A percentile compares a stretch with the other conserved stretches of the same genome.
Conservation (phyloP, 2,113 vertebrate genomes). For the Myrmecobius fasciatus region DNA sequence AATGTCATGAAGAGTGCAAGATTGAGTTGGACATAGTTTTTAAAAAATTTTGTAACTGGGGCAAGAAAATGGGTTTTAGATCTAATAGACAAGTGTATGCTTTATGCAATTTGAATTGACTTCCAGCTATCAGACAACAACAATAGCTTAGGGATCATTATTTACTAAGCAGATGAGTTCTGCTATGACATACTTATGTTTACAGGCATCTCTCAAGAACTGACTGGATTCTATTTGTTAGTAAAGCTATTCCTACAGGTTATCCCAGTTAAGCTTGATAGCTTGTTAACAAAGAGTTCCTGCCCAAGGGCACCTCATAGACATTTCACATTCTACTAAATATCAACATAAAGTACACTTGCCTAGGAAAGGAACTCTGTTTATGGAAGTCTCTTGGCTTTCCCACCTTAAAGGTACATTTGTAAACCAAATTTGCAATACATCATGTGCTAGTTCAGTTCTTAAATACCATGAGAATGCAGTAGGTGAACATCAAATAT, state of each 20-base stretch:
- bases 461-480: conserved; percentile 20
- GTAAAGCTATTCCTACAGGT: conserved; percentile 53
- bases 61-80: conserved; percentile 45
- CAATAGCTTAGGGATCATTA: conserved; percentile 30
- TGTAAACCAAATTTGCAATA: conserved; percentile 46
- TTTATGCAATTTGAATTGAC: conserved; percentile 62
- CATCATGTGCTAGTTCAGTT: not conserved
- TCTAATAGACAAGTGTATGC: conserved; percentile 32
- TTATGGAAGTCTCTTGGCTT: conserved; percentile 42
- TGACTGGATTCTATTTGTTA: conserved; percentile 33
- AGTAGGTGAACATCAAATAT: conserved; percentile 32
- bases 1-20: conserved; percentile 14
- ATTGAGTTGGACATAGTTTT: conserved; percentile 40
- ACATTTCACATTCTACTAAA: conserved; percentile 57
- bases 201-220: conserved; percentile 27
- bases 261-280: conserved; percentile 57
- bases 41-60: conserved; percentile 20
- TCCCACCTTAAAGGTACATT: conserved; percentile 29
- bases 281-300: conserved; percentile 58
- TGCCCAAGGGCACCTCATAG: conserved; percentile 49
- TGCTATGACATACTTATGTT: not conserved
- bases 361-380: conserved; percentile 39
- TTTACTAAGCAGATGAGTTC: conserved; percentile 34
- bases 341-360: conserved; percentile 18
- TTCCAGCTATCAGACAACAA: conserved; percentile 33